These are phyloP conservation scores for Lepus oiostolus DNA, from an alignment of 2,797 vertebrate species.

Conservation along the genomic window DNA sequence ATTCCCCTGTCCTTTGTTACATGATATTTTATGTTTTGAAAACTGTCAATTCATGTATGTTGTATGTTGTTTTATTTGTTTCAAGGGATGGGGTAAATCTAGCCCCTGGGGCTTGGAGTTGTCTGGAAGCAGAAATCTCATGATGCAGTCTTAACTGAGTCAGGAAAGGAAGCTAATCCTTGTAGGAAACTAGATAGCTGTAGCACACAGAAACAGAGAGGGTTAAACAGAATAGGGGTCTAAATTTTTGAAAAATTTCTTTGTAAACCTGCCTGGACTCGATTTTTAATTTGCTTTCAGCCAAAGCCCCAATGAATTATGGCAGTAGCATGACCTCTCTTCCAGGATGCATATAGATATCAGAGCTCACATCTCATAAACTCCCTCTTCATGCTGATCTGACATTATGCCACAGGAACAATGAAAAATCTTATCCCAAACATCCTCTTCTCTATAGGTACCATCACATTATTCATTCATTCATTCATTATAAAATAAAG, in stretches of 20 bases:
- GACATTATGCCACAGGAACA: neutral
- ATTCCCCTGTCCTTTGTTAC: neutral
- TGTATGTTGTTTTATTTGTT: neutral
- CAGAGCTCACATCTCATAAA: neutral
- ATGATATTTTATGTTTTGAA: neutral
- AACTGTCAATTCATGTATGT: neutral
- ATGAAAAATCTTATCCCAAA: neutral
- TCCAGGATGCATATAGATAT: neutral
- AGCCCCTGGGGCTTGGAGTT: neutral
- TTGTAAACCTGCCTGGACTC: neutral
- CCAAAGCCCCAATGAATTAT: neutral
- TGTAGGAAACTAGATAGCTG: neutral
- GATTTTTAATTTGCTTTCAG: constrained; percentile 41
- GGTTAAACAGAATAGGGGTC: neutral
- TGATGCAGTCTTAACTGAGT: neutral
- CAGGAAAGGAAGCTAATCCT: neutral
- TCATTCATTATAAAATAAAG: neutral
- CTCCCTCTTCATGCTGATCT: neutral
- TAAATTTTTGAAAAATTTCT: constrained; percentile 1
- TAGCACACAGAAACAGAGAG: neutral
- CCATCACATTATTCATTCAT: neutral
- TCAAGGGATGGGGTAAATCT: neutral
- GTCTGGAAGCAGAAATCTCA: neutral
- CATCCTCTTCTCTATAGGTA: neutral
- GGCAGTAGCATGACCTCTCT: neutral